A percentile compares a stretch with the other conserved stretches of the same genome.
Evolutionary conservation across 2,797 vertebrate genomes (phyloP).

Genomic region (Salmo trutta): DNA sequence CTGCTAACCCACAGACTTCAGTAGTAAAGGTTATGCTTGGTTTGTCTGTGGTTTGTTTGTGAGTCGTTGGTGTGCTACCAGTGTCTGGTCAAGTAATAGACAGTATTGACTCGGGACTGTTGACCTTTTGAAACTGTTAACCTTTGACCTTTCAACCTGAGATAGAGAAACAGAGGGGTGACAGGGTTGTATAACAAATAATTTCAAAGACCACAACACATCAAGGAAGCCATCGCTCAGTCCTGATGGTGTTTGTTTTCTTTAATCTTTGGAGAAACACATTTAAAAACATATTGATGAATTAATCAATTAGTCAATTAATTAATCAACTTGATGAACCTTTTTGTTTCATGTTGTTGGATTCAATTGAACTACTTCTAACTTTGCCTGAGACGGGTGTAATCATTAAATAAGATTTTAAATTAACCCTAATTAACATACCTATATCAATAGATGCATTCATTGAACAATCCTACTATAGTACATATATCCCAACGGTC

Average conservation of each 20-base stretch:
- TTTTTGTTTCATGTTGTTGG: background rate
- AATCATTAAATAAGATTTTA: background rate
- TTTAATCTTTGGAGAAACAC: slow-evolving; percentile 8
- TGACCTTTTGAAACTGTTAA: slow-evolving; percentile 60
- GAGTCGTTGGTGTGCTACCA: slow-evolving; percentile 26
- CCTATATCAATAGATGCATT: background rate
- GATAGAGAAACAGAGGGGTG: slow-evolving; percentile 49
- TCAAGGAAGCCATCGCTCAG: slow-evolving; percentile 28
- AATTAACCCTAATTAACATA: background rate
- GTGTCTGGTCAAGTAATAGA: slow-evolving; percentile 50
- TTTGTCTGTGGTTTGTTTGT: slow-evolving; percentile 38
- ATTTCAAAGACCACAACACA: slow-evolving; percentile 53
- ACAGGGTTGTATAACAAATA: slow-evolving; percentile 44
- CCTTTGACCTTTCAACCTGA: slow-evolving; percentile 46
- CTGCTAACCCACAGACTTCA: slow-evolving; percentile 8
- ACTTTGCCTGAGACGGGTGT: background rate
- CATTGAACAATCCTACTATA: background rate
- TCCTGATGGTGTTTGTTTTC: slow-evolving; percentile 11
- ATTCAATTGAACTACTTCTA: too few relatives aligned
- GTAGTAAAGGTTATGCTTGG: slow-evolving; percentile 43
- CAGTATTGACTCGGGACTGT: slow-evolving; percentile 41
- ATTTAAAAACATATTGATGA: background rate
- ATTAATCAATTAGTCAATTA: too few relatives aligned
- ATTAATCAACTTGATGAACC: background rate
- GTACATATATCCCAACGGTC: background rate